Evolutionary conservation across 1,140 invertebrate species (phyloP).

Genomic region (Zaprionus ornatus): DNA sequence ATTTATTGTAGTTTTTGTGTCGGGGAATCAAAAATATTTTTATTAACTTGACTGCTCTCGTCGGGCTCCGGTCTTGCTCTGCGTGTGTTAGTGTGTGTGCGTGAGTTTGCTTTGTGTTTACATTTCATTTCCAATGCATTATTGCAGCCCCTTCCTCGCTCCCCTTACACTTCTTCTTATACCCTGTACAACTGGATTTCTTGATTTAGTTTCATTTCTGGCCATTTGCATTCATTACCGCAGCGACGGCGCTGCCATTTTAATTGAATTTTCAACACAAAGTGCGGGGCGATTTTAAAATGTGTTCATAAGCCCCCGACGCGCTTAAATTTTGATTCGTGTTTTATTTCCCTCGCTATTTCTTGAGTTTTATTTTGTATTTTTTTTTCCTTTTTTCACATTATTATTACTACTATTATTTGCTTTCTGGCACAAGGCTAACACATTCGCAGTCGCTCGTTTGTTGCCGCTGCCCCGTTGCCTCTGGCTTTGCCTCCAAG

Average conservation of each 20-base stretch:
- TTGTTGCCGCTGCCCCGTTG: slow-evolving; percentile 6
- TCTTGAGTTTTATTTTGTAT: slow-evolving; percentile 37
- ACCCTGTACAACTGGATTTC: background rate
- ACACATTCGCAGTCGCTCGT: slow-evolving; percentile 36
- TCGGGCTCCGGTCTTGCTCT: background rate
- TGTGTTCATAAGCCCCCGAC: slow-evolving; percentile 55
- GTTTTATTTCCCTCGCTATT: slow-evolving; percentile 46
- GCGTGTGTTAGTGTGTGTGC: background rate
- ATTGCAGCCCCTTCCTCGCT: background rate
- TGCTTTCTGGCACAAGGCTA: slow-evolving; percentile 73
- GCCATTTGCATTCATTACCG: slow-evolving; percentile 70
- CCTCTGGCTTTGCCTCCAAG: background rate
- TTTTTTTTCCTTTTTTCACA: slow-evolving; percentile 42
- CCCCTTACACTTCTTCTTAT: background rate
- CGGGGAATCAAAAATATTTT: slow-evolving; percentile 40
- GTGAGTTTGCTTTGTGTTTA: slow-evolving; percentile 26
- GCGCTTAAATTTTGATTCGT: slow-evolving; percentile 58
- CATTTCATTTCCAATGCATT: slow-evolving; percentile 50
- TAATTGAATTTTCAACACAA: slow-evolving; percentile 69
- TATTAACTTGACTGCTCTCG: slow-evolving; percentile 47
- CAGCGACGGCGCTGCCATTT: slow-evolving; percentile 54
- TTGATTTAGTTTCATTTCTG: slow-evolving; percentile 64
- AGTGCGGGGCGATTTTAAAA: slow-evolving; percentile 63
- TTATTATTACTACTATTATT: slow-evolving; percentile 73
- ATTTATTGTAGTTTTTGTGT: slow-evolving; percentile 29